phyloP scores from a whole-genome alignment of 2,797 vertebrate species.

The Lycodopsis pacificus region DNA sequence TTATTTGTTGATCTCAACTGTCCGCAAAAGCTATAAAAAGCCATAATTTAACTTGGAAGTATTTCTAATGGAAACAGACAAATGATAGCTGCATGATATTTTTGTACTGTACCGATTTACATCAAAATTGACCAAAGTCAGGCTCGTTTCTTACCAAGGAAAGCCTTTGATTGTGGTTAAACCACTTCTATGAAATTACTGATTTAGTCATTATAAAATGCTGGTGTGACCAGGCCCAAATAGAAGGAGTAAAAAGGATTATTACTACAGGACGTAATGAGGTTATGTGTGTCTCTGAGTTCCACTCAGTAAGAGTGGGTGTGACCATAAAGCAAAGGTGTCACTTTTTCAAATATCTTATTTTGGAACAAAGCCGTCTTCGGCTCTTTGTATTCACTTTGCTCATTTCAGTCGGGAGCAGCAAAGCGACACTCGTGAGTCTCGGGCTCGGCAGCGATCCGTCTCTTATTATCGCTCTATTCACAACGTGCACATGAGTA shows the following conservation, averaged over 20 bases:
- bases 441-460: background rate
- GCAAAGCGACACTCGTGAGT: constrained; percentile 30
- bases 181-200: background rate
- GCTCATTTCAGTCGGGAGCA: constrained; percentile 38
- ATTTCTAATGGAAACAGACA: background rate
- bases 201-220: background rate
- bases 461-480: constrained; percentile 45
- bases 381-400: constrained; percentile 27
- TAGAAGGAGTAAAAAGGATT: background rate
- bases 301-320: background rate
- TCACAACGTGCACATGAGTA: constrained; percentile 50
- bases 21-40: background rate
- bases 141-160: background rate
- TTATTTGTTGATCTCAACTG: background rate
- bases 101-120: background rate
- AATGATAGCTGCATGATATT: background rate
- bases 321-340: background rate
- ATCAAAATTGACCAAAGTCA: background rate
- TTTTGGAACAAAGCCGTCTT: constrained; percentile 40
- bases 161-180: background rate
- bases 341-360: constrained; percentile 21
- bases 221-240: background rate
- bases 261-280: background rate
- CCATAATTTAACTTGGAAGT: background rate
- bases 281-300: background rate